These are phyloP conservation scores for Aphelenchoides besseyi DNA, from an alignment of 1,140 invertebrate genomes.

Conservation along the genomic window DNA sequence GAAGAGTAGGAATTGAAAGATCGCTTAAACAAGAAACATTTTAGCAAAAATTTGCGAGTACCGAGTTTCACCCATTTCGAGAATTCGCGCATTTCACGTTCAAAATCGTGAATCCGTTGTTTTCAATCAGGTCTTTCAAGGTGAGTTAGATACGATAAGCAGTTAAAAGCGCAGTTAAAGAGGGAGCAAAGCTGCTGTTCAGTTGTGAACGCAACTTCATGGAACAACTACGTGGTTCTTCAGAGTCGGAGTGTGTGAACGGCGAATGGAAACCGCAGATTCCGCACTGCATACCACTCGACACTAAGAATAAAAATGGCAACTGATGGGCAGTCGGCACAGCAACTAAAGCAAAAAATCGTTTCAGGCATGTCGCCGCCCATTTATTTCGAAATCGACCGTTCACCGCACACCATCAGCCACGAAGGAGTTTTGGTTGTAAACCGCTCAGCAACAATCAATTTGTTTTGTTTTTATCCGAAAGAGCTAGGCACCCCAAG, in stretches of 20 bases:
- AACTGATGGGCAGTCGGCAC: not conserved
- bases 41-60: conserved; percentile 29
- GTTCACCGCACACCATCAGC: conserved; percentile 29
- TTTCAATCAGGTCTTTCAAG: conserved; percentile 45
- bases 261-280: conserved; percentile 40
- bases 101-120: conserved; percentile 41
- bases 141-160: conserved; percentile 27
- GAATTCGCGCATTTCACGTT: conserved; percentile 40
- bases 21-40: conserved; percentile 21
- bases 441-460: conserved; percentile 42
- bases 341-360: not conserved
- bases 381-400: conserved; percentile 40
- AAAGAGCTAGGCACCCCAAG: conserved; percentile 29
- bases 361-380: conserved; percentile 23
- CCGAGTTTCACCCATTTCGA: conserved; percentile 12
- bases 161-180: conserved; percentile 31
- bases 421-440: conserved; percentile 40
- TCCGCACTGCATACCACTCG: conserved; percentile 42
- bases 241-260: conserved; percentile 28
- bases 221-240: conserved; percentile 29
- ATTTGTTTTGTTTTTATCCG: conserved; percentile 39
- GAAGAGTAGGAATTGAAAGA: conserved; percentile 30
- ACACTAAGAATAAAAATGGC: conserved; percentile 24
- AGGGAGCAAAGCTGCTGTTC: conserved; percentile 38
- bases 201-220: conserved; percentile 41